Evolutionary conservation across 2,797 vertebrate genomes (phyloP).

Genomic region (Neostethus bicornis): DNA sequence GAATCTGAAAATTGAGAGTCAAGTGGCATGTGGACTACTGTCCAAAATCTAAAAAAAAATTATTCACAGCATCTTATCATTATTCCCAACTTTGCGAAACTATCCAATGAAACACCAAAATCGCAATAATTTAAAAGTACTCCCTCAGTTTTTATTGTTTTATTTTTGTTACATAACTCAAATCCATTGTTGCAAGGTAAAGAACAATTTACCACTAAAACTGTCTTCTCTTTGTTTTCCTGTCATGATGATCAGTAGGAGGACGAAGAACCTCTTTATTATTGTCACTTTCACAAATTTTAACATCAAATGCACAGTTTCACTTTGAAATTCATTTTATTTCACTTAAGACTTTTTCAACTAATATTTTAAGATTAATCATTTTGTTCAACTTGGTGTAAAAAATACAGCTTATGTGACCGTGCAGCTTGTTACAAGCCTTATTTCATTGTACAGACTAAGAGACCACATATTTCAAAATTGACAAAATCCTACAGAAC

Average conservation of each 20-base stretch:
- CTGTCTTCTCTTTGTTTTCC: conserved; percentile 48
- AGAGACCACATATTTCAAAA: conserved; percentile 31
- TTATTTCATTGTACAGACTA: conserved; percentile 43
- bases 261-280: conserved; percentile 54
- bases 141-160: conserved; percentile 33
- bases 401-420: conserved; percentile 40
- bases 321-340: conserved; percentile 47
- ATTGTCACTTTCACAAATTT: conserved; percentile 62
- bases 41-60: conserved; percentile 4
- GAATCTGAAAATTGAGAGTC: conserved; percentile 8
- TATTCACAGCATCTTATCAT: conserved; percentile 8
- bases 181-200: conserved; percentile 39
- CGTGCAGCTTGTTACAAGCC: conserved; percentile 46
- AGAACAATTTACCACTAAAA: conserved; percentile 33
- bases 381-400: conserved; percentile 53
- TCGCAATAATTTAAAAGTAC: conserved; percentile 40
- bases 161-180: conserved; percentile 41
- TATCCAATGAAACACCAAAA: conserved; percentile 27
- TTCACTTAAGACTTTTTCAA: conserved; percentile 69
- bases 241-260: conserved; percentile 56
- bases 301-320: conserved; percentile 18
- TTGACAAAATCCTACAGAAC: conserved; percentile 25
- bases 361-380: conserved; percentile 39
- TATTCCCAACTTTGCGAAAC: conserved; percentile 20
- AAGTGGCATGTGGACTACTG: neutral